phyloP scores from a whole-genome alignment of 2,113 vertebrate genomes.

The Beaufortia kweichowensis region DNA sequence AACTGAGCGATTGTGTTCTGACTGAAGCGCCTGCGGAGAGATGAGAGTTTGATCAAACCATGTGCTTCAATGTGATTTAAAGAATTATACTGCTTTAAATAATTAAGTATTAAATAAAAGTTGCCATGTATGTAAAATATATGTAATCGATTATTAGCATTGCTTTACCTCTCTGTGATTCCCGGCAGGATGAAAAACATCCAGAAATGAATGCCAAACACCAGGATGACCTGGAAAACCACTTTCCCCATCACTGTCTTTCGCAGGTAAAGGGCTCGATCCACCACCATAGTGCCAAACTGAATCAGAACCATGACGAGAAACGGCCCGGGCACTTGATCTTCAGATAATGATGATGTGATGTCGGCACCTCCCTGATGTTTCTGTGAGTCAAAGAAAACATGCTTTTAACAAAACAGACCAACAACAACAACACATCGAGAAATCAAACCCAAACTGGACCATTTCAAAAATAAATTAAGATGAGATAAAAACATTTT shows the following conservation, averaged over 20 bases:
- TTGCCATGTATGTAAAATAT: too few relatives aligned
- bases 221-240: conserved; percentile 94
- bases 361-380: conserved; percentile 93
- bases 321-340: conserved; percentile 94
- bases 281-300: conserved; percentile 98
- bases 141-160: neutral
- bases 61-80: neutral
- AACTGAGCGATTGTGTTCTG: conserved; percentile 95
- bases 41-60: neutral
- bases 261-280: conserved; percentile 92
- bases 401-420: neutral
- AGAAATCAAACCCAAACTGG: neutral
- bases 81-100: too few relatives aligned
- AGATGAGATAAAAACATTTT: too few relatives aligned
- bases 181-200: conserved; percentile 98
- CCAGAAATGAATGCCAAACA: conserved; percentile 99
- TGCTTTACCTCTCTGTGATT: conserved; percentile 87
- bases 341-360: conserved; percentile 94
- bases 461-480: neutral
- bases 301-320: conserved; percentile 98
- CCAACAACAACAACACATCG: neutral
- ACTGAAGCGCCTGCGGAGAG: conserved; percentile 86
- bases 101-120: too few relatives aligned
- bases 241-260: conserved; percentile 97
- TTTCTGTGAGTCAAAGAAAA: conserved; percentile 80